Percentiles rank a stretch among this genome's conserved stretches.
phyloP scores from a whole-genome alignment of 2,113 vertebrate species.

The Ia io region DNA sequence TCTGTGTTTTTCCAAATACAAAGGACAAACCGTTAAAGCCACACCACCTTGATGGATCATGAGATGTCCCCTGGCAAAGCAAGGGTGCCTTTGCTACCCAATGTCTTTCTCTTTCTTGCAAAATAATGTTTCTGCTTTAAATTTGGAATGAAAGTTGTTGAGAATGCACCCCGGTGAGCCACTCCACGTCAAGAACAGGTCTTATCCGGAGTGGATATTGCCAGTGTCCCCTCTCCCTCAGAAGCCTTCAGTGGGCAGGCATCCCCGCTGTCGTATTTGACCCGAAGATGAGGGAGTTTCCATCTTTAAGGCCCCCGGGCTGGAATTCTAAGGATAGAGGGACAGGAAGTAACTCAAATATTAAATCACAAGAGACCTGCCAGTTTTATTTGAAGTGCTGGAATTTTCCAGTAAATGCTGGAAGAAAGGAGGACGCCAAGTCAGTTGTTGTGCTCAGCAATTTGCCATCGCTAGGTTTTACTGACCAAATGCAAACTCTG shows the following conservation, averaged over 20 bases:
- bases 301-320: background rate
- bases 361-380: background rate
- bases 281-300: background rate
- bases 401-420: background rate
- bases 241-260: background rate
- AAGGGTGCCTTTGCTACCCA: background rate
- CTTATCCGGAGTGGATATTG: background rate
- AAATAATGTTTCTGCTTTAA: background rate
- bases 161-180: background rate
- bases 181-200: background rate
- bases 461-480: background rate
- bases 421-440: background rate
- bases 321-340: background rate
- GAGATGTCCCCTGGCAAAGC: background rate
- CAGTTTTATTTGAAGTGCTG: background rate
- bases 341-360: background rate
- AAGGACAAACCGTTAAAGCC: background rate
- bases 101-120: background rate
- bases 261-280: rapidly evolving
- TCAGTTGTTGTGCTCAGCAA: background rate
- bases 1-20: background rate
- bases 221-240: background rate
- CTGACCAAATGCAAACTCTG: background rate
- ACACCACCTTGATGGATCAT: background rate
- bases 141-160: background rate